A percentile compares a stretch with the other conserved stretches of the same genome.
These are phyloP conservation scores for Scaptodrosophila lebanonensis DNA, from an alignment of 1,140 invertebrate genomes.

Conservation along the genomic window DNA sequence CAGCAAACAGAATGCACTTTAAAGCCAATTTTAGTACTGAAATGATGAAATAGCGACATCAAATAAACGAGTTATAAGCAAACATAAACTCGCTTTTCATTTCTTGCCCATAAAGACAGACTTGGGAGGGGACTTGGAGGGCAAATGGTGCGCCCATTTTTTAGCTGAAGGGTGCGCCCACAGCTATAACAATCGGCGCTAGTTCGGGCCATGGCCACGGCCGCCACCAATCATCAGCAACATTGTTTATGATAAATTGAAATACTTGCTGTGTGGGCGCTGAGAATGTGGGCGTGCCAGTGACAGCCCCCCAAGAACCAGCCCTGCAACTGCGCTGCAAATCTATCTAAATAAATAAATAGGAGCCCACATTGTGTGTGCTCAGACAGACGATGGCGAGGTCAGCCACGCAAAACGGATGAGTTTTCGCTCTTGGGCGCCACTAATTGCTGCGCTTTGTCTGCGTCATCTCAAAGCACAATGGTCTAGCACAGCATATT, in stretches of 20 bases:
- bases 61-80: too few species aligned
- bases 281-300: not conserved
- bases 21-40: too few species aligned
- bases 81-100: too few species aligned
- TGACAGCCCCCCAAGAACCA: not conserved
- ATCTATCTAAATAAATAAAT: conserved; percentile 33
- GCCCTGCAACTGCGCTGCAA: not conserved
- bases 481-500: not conserved
- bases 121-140: too few species aligned
- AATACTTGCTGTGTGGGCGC: conserved; percentile 35
- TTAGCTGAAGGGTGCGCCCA: too few species aligned
- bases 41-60: too few species aligned
- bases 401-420: conserved; percentile 31
- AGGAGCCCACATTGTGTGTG: conserved; percentile 26
- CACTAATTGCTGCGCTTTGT: conserved; percentile 62
- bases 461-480: conserved; percentile 20
- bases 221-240: conserved; percentile 52
- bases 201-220: conserved; percentile 38
- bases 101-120: too few species aligned
- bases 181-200: not conserved
- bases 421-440: conserved; percentile 64
- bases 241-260: conserved; percentile 70
- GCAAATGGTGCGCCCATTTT: too few species aligned
- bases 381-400: conserved; percentile 16
- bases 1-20: too few species aligned